Base-by-base conservation (phyloP, 2,113 vertebrate genomes). In the Aspidoscelis tigris region DNA sequence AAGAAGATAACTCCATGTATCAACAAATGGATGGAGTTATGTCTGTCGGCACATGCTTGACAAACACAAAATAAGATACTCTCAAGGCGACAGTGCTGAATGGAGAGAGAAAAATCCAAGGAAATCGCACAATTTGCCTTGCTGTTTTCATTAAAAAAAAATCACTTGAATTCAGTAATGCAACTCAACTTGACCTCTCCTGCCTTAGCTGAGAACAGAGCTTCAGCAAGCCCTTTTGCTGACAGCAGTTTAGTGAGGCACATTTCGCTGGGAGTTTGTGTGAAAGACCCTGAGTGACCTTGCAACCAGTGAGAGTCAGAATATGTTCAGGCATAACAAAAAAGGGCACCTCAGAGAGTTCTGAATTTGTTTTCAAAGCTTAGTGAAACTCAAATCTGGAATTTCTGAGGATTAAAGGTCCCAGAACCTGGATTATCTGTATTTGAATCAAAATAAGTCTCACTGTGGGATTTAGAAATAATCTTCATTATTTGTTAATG, bases 21-120 rank as follows among this genome's bases (percentile, higher is more conserved):
- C 55, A 64, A 64, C 24, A 53, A 43, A 58, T 61, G 76, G 82
- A 33, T 72, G 66, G 76, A 87, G 85, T 53, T 58, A 10, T 20
- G 78, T 58, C 21, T 33, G 22, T 55, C 81, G 18, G 82, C 53
- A 20, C 71, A 80, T 71, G 21, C n/a, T 69, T 65, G 53, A 8
- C 71, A 55, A 83, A 8, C 76, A 81, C 3, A 21, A 43, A 74
- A 26, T 43, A 22, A 55, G 41, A 71, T 2, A 41, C 24, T 43
- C 3, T 44, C 39, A 58, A 33, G 16, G 20, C 55, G 44, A 68
- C 3, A 4, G 8, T 2, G 44, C 20, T 20, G 43, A 76, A 82
- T 47, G 14, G 44, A 44, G 69, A 44, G 8, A 50, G 47, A 50
- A 50, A 50, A 50, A 50, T 50, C 47, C 47, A 50, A 21, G 10